Evolutionary conservation across 2,113 vertebrate genomes (phyloP), one percentile per base, ranked within the genome.

Genomic region (Tragelaphus scriptus): DNA sequence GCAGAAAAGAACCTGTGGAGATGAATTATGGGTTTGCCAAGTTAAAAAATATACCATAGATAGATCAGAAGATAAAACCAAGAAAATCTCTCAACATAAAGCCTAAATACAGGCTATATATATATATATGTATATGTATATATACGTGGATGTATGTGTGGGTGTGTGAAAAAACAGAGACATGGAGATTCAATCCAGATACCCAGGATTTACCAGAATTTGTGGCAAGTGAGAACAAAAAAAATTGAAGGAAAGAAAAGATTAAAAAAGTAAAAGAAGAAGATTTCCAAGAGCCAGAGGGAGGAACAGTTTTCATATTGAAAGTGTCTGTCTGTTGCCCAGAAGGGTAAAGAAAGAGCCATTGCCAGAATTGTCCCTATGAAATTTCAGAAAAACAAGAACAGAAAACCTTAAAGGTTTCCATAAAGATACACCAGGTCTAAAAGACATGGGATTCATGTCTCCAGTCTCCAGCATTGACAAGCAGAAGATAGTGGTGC

Each of bases 21-120:
- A 12, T 49, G 5, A 79, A 81, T 97, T 96, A 81, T 15, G 26
- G 11, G 28, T 82, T 97, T 97, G 25, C 56, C 56, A 95, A 92
- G 16, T 86, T 97, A 81, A 94, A 95, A 88, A 89, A 75, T 77
- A 77, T 82, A 94, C 17, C 3, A 0, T 88, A 88, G 87, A n/a
- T 95, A 91, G 26, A 36, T 94, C 30, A 89, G 90, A 95, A 93
- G 77, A 88, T 88, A 85, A 93, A 97, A 56, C 56, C 19, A 86
- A 85, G 36, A 92, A 85, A 49, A 75, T 81, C 53, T 94, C 36
- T 93, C n/a, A 93, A 28, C 82, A 75, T 87, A 65, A 94, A 95
- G 93, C 28, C 55, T 79, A 84, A 94, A 58, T 91, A 56, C 19
- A 88, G 82, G 13, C 23, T 32, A 85, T 32, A 16, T 10, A 32